These are phyloP conservation scores for Pantherophis alleghaniensis DNA, from an alignment of 2,797 vertebrate genomes.

Conservation along the genomic window DNA sequence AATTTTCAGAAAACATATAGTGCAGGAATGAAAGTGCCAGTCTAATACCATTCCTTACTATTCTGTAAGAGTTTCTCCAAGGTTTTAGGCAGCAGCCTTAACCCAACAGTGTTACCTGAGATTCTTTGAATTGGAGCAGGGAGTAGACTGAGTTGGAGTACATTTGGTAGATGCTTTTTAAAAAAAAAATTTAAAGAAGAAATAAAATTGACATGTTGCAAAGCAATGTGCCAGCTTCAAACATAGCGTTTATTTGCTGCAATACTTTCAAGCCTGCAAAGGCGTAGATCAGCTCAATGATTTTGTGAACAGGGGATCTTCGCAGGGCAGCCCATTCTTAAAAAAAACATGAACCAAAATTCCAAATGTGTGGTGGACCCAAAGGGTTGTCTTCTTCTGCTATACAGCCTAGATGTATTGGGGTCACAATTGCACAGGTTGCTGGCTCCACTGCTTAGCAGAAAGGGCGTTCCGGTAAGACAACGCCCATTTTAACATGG, in stretches of 20 bases:
- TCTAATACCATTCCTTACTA: background rate
- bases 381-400: background rate
- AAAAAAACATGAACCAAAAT: background rate
- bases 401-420: background rate
- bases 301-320: background rate
- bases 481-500: background rate
- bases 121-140: background rate
- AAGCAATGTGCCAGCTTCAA: background rate
- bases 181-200: too few species aligned
- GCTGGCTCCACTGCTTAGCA: too few species aligned
- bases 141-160: background rate
- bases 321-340: background rate
- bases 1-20: background rate
- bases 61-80: background rate
- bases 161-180: background rate
- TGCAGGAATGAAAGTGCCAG: background rate
- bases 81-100: background rate
- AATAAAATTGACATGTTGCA: background rate
- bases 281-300: background rate
- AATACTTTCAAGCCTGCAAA: background rate
- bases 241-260: background rate
- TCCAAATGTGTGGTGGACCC: background rate
- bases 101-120: background rate
- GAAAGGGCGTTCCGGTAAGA: too few species aligned
- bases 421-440: background rate